Conservation (phyloP, 2,797 vertebrate genomes). For the Perodicticus potto region DNA sequence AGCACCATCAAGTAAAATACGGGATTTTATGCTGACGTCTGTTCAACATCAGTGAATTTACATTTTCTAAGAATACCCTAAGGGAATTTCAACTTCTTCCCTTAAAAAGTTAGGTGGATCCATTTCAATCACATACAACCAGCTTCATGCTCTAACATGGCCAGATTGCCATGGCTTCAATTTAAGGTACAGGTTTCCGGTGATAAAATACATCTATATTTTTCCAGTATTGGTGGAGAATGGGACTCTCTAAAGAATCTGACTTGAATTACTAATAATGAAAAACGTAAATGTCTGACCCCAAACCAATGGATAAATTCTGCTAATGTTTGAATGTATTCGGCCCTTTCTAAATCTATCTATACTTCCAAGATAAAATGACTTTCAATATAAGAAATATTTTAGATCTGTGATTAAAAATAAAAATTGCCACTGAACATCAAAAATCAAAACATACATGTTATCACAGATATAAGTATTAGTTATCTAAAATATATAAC, state of each 20-base stretch:
- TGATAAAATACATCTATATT: conserved; percentile 80
- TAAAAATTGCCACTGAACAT: conserved; percentile 43
- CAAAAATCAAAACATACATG: conserved; percentile 60
- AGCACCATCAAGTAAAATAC: conserved; percentile 76
- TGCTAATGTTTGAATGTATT: conserved; percentile 79
- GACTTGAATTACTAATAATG: conserved; percentile 85
- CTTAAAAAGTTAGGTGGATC: conserved; percentile 85
- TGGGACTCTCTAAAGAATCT: conserved; percentile 80
- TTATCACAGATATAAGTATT: conserved; percentile 62
- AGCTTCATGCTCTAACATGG: conserved; percentile 68
- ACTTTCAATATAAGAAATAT: conserved; percentile 76
- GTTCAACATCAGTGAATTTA: conserved; percentile 85
- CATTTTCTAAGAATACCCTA: conserved; percentile 85
- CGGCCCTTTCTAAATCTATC: conserved; percentile 82
- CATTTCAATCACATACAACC: conserved; percentile 74
- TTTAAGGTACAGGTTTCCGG: conserved; percentile 69
- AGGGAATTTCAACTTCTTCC: conserved; percentile 83
- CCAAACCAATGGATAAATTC: conserved; percentile 81
- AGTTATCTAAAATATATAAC: conserved; percentile 49
- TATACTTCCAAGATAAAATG: conserved; percentile 74
- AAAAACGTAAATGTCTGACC: conserved; percentile 84
- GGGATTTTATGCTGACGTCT: conserved; percentile 82
- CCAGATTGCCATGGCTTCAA: conserved; percentile 36
- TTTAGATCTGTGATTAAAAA: conserved; percentile 76
- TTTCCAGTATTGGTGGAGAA: conserved; percentile 83